Percentiles rank a stretch among this genome's conserved stretches.
These are phyloP conservation scores for Typhlichthys eigenmanni DNA, from an alignment of 2,797 vertebrate genomes.

Conservation along the genomic window DNA sequence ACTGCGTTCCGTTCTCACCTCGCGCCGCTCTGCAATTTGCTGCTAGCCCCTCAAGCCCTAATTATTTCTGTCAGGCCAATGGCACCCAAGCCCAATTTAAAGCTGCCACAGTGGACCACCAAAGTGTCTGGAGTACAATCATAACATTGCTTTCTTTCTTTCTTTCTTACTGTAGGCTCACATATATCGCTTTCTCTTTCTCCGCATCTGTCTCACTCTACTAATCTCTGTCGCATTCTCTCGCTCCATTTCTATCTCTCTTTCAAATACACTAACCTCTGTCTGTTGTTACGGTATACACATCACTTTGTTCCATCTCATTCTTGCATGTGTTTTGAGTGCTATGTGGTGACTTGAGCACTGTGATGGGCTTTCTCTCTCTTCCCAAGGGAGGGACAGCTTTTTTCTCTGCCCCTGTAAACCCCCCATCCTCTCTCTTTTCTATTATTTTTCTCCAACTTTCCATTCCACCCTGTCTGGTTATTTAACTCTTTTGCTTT, in stretches of 20 bases:
- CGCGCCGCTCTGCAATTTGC: conserved; percentile 66
- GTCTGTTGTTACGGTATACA: conserved; percentile 38
- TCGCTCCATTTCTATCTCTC: neutral
- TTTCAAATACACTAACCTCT: conserved; percentile 22
- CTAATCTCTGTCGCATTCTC: conserved; percentile 13
- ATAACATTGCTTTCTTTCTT: conserved; percentile 56
- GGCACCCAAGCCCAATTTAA: conserved; percentile 72
- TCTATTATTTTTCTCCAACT: conserved; percentile 9
- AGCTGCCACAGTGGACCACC: conserved; percentile 62
- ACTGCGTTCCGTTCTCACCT: conserved; percentile 51
- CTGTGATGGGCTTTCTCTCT: too few species aligned
- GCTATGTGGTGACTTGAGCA: too few species aligned
- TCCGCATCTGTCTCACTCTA: conserved; percentile 36
- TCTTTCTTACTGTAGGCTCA: neutral
- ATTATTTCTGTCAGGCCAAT: conserved; percentile 75
- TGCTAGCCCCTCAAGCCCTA: conserved; percentile 70
- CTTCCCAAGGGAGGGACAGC: neutral
- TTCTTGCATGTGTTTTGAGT: conserved; percentile 58
- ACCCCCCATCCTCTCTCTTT: neutral
- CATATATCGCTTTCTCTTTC: neutral
- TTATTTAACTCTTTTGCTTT: conserved; percentile 26
- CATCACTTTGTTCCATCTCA: conserved; percentile 35
- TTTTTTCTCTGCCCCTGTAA: conserved; percentile 2
- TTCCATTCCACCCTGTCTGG: neutral
- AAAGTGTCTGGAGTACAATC: conserved; percentile 66